phyloP scores from a whole-genome alignment of 2,888 invertebrate species.

The Caradrina clavipalpis region DNA sequence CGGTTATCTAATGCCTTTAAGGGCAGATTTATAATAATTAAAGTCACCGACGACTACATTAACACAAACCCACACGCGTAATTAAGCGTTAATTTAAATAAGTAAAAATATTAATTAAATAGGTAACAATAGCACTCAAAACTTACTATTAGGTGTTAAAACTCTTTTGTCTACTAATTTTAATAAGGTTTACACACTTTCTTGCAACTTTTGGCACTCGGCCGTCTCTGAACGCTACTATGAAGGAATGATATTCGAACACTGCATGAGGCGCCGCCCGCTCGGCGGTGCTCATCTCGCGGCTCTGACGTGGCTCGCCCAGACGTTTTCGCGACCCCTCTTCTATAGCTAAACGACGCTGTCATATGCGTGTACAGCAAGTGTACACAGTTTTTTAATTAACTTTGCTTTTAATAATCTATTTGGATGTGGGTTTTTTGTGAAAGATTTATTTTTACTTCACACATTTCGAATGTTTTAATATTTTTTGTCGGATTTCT shows the following conservation, averaged over 20 bases:
- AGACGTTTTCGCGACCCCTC: constrained; percentile 77
- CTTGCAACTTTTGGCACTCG: constrained; percentile 65
- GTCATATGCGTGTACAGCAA: constrained; percentile 71
- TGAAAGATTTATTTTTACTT: constrained; percentile 77
- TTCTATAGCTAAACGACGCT: constrained; percentile 73
- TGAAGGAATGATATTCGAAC: constrained; percentile 67
- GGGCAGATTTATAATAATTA: constrained; percentile 57
- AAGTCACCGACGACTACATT: constrained; percentile 81
- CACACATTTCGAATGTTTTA: constrained; percentile 74
- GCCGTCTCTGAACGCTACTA: constrained; percentile 77
- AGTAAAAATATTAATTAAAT: constrained; percentile 69
- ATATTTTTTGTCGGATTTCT: constrained; percentile 72
- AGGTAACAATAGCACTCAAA: constrained; percentile 68
- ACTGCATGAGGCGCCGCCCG: constrained; percentile 53
- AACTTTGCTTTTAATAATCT: constrained; percentile 84
- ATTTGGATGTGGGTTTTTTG: constrained; percentile 89
- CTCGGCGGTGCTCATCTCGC: constrained; percentile 36
- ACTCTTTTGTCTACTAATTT: constrained; percentile 69
- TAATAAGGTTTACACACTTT: constrained; percentile 65
- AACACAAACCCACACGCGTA: constrained; percentile 90
- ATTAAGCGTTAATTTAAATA: constrained; percentile 75
- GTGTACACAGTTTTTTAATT: constrained; percentile 77
- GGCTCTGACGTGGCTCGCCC: constrained; percentile 61
- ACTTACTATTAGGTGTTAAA: constrained; percentile 68
- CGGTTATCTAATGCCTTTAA: constrained; percentile 65